Percentiles rank a stretch among this genome's conserved stretches.
These are phyloP conservation scores for Leptodactylus fallax DNA, from an alignment of 2,797 vertebrate genomes.

Conservation along the genomic window DNA sequence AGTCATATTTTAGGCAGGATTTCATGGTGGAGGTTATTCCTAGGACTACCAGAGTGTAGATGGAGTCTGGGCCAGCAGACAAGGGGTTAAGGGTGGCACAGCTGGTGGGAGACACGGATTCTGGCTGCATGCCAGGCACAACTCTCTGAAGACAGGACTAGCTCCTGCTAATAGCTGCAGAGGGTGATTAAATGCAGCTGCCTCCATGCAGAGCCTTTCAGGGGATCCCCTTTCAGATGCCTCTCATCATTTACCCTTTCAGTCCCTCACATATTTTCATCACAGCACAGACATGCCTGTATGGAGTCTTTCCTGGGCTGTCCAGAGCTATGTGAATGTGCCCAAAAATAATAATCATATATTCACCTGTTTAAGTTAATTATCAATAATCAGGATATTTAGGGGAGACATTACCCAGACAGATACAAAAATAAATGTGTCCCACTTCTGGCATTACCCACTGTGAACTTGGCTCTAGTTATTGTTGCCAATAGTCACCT, in stretches of 20 bases:
- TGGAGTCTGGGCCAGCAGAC: not conserved
- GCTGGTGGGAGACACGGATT: slow-evolving; percentile 57
- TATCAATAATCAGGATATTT: not conserved
- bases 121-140: slow-evolving; percentile 48
- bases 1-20: slow-evolving; percentile 25
- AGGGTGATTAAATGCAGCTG: slow-evolving; percentile 61
- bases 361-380: not conserved
- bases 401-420: not conserved
- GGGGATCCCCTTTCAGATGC: slow-evolving; percentile 59
- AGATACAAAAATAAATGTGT: not conserved
- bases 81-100: slow-evolving; percentile 61
- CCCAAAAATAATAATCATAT: not conserved
- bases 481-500: not conserved
- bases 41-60: not conserved
- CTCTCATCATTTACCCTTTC: slow-evolving; percentile 54
- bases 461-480: not conserved
- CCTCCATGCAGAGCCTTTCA: slow-evolving; percentile 30
- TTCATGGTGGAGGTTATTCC: not conserved
- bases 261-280: not conserved
- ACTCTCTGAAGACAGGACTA: slow-evolving; percentile 49
- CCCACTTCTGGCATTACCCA: not conserved
- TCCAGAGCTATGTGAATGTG: not conserved
- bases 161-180: slow-evolving; percentile 54
- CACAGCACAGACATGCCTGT: not conserved
- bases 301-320: not conserved